These are phyloP conservation scores for Meteorus cinctellus DNA, from an alignment of 2,888 invertebrate species.

Conservation along the genomic window DNA sequence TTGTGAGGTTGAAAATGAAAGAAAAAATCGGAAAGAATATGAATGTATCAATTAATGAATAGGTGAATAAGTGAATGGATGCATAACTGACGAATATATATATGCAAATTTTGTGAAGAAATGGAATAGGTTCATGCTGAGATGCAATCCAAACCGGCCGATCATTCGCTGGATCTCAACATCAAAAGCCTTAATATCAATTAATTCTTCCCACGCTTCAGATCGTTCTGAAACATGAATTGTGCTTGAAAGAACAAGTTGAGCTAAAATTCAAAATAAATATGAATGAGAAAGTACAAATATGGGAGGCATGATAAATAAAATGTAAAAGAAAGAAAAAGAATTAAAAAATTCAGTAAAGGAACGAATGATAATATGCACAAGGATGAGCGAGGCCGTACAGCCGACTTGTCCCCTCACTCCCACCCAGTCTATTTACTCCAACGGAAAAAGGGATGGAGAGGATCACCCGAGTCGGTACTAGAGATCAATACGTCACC, in stretches of 20 bases:
- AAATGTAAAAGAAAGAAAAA: not conserved
- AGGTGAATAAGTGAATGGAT: not conserved
- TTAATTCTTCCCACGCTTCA: not conserved
- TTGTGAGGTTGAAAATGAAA: slow-evolving; percentile 3
- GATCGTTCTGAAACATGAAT: not conserved
- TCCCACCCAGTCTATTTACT: not conserved
- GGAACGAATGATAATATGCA: slow-evolving; percentile 42
- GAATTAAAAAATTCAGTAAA: slow-evolving; percentile 16
- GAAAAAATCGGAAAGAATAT: slow-evolving; percentile 37
- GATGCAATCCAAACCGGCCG: too few species aligned
- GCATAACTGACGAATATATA: slow-evolving; percentile 4
- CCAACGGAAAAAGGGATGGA: slow-evolving; percentile 31
- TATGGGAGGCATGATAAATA: slow-evolving; percentile 33
- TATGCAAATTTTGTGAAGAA: not conserved
- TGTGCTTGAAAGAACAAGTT: not conserved
- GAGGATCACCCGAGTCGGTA: slow-evolving; percentile 56
- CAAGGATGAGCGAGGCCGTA: slow-evolving; percentile 41
- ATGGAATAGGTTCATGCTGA: too few species aligned
- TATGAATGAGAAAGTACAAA: slow-evolving; percentile 11
- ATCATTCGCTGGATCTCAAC: too few species aligned
- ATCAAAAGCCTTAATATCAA: slow-evolving; percentile 37
- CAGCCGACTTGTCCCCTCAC: not conserved
- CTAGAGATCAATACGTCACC: slow-evolving; percentile 58
- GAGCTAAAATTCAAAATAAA: not conserved
- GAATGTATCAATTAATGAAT: slow-evolving; percentile 36